These are phyloP conservation scores for Sardina pilchardus DNA, from an alignment of 2,113 vertebrate species.

Conservation along the genomic window DNA sequence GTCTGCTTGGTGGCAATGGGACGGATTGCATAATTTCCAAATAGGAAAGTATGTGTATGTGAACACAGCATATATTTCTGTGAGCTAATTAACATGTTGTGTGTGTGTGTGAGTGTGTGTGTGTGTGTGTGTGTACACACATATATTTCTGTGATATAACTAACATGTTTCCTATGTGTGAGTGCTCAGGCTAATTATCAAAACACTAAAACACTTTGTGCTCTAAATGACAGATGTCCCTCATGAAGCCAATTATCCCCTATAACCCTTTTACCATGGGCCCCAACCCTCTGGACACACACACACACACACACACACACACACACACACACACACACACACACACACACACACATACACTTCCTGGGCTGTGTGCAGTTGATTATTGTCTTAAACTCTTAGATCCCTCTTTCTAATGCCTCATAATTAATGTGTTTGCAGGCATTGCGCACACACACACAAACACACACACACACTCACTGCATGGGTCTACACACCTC, in stretches of 20 bases:
- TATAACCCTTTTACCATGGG: background rate
- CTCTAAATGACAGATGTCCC: slow-evolving; percentile 44
- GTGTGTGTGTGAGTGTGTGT: too few relatives aligned
- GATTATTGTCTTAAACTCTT: slow-evolving; percentile 3
- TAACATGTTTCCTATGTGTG: too few relatives aligned
- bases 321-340: background rate
- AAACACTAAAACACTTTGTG: slow-evolving; percentile 42
- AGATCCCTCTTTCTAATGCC: slow-evolving; percentile 17
- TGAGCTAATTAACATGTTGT: too few relatives aligned
- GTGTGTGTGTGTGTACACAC: too few relatives aligned
- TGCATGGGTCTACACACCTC: too few relatives aligned
- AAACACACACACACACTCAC: background rate
- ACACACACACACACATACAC: slow-evolving; percentile 27
- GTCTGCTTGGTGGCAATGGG: too few relatives aligned
- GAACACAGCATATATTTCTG: too few relatives aligned
- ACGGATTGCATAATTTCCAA: too few relatives aligned
- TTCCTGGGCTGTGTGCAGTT: slow-evolving; percentile 31
- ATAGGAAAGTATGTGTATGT: too few relatives aligned
- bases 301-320: background rate
- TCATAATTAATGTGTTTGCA: slow-evolving; percentile 19
- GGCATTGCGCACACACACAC: background rate
- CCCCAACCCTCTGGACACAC: background rate
- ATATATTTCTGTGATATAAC: too few relatives aligned
- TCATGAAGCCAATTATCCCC: slow-evolving; percentile 31
- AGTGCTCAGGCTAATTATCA: too few relatives aligned